A percentile compares a stretch with the other conserved stretches of the same genome.
These are phyloP conservation scores for Melanotaenia nigrans DNA, from an alignment of 2,797 vertebrate genomes.

Conservation along the genomic window DNA sequence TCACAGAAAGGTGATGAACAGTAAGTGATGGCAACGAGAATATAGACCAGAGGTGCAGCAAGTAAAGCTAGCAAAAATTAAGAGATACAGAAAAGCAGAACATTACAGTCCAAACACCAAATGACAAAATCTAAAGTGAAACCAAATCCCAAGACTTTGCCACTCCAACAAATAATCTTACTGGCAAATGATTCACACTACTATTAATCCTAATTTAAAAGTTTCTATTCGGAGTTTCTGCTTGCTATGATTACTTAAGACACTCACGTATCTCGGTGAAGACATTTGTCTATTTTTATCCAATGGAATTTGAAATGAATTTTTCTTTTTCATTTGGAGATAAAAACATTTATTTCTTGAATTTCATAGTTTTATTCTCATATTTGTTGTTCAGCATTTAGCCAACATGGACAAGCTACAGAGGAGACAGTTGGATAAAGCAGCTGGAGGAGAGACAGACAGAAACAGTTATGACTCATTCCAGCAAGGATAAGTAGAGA, in stretches of 20 bases:
- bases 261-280: background rate
- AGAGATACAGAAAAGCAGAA: background rate
- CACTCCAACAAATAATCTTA: background rate
- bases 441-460: constrained; percentile 58
- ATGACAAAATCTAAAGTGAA: background rate
- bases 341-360: background rate
- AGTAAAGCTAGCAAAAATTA: background rate
- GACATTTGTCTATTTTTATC: background rate
- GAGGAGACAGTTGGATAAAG: constrained; percentile 44
- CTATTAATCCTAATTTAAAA: background rate
- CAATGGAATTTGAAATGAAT: background rate
- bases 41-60: background rate
- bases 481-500: constrained; percentile 57
- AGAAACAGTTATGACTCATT: constrained; percentile 67
- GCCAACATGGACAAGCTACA: constrained; percentile 41
- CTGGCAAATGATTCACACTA: background rate
- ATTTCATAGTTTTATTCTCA: constrained; percentile 11
- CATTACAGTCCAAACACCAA: background rate
- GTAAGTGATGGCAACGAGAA: background rate
- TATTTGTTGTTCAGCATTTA: constrained; percentile 16
- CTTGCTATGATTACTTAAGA: constrained; percentile 11
- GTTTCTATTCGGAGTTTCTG: background rate
- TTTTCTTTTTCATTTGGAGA: background rate
- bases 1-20: background rate
- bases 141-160: background rate